These are phyloP conservation scores for Protosalanx chinensis DNA, from an alignment of 2,797 vertebrate species.

Conservation along the genomic window DNA sequence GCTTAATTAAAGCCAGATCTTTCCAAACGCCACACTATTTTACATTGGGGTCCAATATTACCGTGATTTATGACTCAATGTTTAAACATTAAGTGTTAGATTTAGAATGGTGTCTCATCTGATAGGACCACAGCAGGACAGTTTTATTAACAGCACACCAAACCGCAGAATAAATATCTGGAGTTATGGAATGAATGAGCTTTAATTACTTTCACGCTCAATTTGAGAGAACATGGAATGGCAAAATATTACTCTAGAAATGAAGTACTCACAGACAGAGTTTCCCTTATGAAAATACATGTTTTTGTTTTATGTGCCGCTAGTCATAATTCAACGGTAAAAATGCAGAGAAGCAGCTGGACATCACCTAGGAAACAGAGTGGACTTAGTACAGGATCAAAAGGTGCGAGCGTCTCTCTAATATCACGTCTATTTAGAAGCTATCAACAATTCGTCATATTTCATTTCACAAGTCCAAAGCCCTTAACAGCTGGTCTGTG, in stretches of 20 bases:
- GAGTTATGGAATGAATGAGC: constrained; percentile 61
- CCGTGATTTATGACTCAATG: constrained; percentile 72
- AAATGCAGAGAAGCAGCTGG: constrained; percentile 21
- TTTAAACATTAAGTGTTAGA: constrained; percentile 69
- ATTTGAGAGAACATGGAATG: constrained; percentile 56
- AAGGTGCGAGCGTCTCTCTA: constrained; percentile 28
- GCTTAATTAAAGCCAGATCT: constrained; percentile 75
- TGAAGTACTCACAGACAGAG: constrained; percentile 3
- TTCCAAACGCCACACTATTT: constrained; percentile 46
- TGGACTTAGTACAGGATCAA: constrained; percentile 38
- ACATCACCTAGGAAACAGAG: constrained; percentile 33
- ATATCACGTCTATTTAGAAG: constrained; percentile 37
- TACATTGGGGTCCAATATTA: constrained; percentile 59
- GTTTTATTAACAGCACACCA: constrained; percentile 69
- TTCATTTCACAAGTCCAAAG: constrained; percentile 42
- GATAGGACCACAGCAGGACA: constrained; percentile 62
- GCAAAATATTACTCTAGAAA: constrained; percentile 49
- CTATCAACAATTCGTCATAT: constrained; percentile 42
- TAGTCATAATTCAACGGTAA: constrained; percentile 25
- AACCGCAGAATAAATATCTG: constrained; percentile 64
- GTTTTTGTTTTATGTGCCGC: constrained; percentile 19
- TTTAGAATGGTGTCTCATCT: constrained; percentile 60
- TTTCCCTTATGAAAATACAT: constrained; percentile 1
- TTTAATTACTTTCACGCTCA: constrained; percentile 71
- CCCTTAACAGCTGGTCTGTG: constrained; percentile 48